Evolutionary conservation across 2,797 vertebrate genomes (phyloP), one percentile per base, ranked within the genome.

Genomic region (Sphenodon punctatus): DNA sequence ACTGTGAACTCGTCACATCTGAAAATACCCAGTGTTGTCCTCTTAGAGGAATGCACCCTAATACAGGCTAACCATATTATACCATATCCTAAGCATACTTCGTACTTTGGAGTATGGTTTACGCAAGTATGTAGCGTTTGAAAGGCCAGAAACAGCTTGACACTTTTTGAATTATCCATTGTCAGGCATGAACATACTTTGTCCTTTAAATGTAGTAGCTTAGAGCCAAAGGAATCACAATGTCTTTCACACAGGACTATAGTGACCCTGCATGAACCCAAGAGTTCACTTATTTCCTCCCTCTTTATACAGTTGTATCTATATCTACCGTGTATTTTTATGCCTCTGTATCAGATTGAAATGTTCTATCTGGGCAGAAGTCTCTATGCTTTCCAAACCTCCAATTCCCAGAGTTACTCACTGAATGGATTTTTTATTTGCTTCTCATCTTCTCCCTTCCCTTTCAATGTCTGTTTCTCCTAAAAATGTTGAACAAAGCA

Each of bases 401-500:
- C 78, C 88, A 86, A 45, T 65, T 59, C 82, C 30, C 81, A 36
- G 5, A 67, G 17, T 80, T 48, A 38, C 46, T 68, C 59, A 51
- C 14, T 80, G 9, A 55, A 23, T 75, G 14, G 79, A 15, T 66
- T 49, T 42, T 63, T 13, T 55, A 53, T 71, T 70, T 36, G 39
- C 76, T 87, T 71, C 6, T 69, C 12, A 3, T 67, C 67, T 75
- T 66, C 38, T 58, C 51, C 5, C 41, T 86, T 71, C 25, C 13
- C 56, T 11, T 70, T 81, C 75, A 76, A 70, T 67, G 12, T 67
- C 39, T 64, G 34, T 80, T 92, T 66, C 58, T 90, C 66, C 58
- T 32, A 67, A 88, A 69, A 30, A 30, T 84, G 67, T 78, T 66
- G 89, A 90, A 92, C 90, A 84, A 32, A 77, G 80, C 88, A 42